phyloP scores from a whole-genome alignment of 2,888 invertebrate species.

The Meganola albula region DNA sequence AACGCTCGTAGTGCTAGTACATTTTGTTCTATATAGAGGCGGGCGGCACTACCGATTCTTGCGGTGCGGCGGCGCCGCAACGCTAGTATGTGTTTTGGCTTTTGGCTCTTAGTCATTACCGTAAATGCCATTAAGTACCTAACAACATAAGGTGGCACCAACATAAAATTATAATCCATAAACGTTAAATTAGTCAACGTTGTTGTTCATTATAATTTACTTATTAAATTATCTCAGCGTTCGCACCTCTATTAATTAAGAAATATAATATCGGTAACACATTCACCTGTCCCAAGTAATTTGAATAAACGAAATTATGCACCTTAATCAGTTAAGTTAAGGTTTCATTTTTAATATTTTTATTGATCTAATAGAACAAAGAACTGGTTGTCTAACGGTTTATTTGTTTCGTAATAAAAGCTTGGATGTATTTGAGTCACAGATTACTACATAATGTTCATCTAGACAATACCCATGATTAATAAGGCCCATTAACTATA shows the following conservation, averaged over 20 bases:
- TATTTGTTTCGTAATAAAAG: constrained; percentile 65
- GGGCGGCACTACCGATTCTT: no score
- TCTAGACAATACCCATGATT: constrained; percentile 65
- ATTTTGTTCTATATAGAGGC: no score
- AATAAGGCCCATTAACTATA: constrained; percentile 69
- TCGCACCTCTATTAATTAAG: constrained; percentile 57
- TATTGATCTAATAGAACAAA: constrained; percentile 32
- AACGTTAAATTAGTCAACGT: constrained; percentile 24
- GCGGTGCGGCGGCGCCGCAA: no score
- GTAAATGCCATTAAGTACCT: no score
- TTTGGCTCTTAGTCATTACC: no score
- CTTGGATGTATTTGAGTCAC: constrained; percentile 58
- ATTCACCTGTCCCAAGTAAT: constrained; percentile 53
- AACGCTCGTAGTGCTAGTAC: no score
- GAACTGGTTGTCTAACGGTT: constrained; percentile 54
- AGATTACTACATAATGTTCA: constrained; percentile 64
- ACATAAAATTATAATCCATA: constrained; percentile 18
- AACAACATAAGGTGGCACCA: no score
- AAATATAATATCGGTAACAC: constrained; percentile 51
- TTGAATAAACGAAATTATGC: constrained; percentile 9
- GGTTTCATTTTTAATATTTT: constrained; percentile 26
- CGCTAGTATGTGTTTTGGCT: no score
- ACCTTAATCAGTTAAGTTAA: constrained; percentile 26
- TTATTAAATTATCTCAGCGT: constrained; percentile 39
- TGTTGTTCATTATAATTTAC: constrained; percentile 27